phyloP scores from a whole-genome alignment of 2,797 vertebrate species.

The Pseudocheirus occidentalis region DNA sequence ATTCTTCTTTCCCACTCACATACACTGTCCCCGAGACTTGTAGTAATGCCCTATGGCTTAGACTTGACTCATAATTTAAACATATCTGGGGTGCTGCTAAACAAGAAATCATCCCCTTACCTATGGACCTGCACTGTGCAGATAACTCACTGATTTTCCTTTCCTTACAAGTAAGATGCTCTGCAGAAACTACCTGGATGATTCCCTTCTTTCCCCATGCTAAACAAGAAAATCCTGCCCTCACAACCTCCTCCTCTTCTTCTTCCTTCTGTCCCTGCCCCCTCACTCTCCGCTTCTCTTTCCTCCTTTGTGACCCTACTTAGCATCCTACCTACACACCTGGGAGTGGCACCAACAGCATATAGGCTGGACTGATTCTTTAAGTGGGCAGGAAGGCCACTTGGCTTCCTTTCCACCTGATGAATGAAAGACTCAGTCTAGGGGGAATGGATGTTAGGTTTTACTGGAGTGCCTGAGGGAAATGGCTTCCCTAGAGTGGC shows the following conservation, averaged over 20 bases:
- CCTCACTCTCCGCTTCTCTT: not conserved
- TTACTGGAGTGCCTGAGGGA: not conserved
- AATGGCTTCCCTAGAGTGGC: not conserved
- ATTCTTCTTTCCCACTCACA: not conserved
- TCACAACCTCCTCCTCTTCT: not conserved
- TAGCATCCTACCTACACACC: not conserved
- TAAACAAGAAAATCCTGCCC: not conserved
- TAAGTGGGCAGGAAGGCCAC: not conserved
- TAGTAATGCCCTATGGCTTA: not conserved
- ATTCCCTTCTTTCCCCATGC: not conserved
- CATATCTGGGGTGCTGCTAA: not conserved
- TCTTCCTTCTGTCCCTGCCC: not conserved
- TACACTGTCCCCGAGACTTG: not conserved
- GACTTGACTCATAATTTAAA: not conserved
- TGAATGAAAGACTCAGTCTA: not conserved
- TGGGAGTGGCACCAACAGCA: not conserved
- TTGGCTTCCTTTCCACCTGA: not conserved
- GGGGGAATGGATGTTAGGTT: not conserved
- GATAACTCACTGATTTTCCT: not conserved
- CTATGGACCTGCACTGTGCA: not conserved
- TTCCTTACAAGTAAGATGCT: not conserved
- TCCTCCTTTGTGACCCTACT: not conserved
- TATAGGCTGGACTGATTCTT: not conserved
- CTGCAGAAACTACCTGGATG: not conserved
- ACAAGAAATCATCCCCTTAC: not conserved